phyloP scores from a whole-genome alignment of 2,113 vertebrate genomes.

The Pterocles gutturalis region DNA sequence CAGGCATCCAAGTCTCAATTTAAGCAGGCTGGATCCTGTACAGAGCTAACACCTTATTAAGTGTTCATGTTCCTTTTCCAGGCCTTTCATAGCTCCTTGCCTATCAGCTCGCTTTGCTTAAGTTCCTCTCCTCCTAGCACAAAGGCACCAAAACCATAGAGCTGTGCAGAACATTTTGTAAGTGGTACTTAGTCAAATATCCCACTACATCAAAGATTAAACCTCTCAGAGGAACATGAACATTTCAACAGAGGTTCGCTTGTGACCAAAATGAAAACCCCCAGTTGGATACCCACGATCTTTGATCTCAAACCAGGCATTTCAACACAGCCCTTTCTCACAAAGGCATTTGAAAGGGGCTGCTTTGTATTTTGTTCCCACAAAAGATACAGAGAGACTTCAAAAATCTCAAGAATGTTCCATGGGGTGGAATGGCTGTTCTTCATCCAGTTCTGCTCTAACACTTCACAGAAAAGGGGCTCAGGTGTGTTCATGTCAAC shows the following conservation, averaged over 20 bases:
- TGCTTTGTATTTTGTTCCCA: not conserved
- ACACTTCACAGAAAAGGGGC: not conserved
- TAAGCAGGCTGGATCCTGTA: not conserved
- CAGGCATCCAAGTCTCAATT: not conserved
- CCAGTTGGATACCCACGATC: not conserved
- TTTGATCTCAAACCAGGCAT: not conserved
- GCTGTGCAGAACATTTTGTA: not conserved
- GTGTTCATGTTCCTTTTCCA: not conserved
- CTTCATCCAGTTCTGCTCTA: not conserved
- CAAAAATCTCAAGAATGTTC: not conserved
- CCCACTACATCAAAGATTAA: not conserved
- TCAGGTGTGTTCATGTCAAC: not conserved
- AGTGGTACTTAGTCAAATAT: not conserved
- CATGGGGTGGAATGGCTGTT: not conserved
- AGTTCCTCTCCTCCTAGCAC: not conserved
- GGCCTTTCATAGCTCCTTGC: not conserved
- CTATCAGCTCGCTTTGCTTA: not conserved
- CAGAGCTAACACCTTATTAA: not conserved
- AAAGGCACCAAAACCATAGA: not conserved
- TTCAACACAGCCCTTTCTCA: not conserved
- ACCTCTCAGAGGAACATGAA: not conserved
- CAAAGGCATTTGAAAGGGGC: not conserved
- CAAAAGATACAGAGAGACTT: not conserved
- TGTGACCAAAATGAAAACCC: not conserved
- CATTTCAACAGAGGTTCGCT: not conserved